Evolutionary conservation across 2,113 vertebrate species (phyloP), one percentile per base, ranked within the genome.

Genomic region (Heloderma charlesbogerti): DNA sequence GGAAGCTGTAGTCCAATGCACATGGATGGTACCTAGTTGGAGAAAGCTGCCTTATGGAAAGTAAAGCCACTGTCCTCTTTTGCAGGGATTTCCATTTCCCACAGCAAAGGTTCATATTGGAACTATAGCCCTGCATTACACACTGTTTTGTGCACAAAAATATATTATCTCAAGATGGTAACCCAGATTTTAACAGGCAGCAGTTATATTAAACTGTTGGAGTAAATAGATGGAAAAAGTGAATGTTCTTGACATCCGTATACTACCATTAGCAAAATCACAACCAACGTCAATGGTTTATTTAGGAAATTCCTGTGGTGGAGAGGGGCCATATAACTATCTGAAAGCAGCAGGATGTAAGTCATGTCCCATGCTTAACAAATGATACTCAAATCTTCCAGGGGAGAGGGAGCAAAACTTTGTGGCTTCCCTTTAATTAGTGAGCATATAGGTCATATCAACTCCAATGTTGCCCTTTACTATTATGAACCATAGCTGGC

Each of bases 181-280:
- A 45, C 63, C 1, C 67, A 85, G 27, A 91, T 84, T 84, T 84
- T 51, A 91, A 78, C 18, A 91, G n/a, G 63, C 43, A 88, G 43
- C 8, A 69, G 48, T 78, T 69, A 79, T 60, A 90, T 71, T 86
- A 85, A 87, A 1, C 45, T 34, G 48, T 10, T 84, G 74, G 27
- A 60, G 7, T 91, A 88, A 88, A 79, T 78, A 91, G 6, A 88
- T 72, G 87, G 63, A 89, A 88, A 89, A 89, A 90, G 40, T 89
- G 66, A 92, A 80, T 54, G n/a, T 57, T 57, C 16, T 80, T 71
- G 75, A 48, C 63, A 88, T 37, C 31, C 48, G 7, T 74, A 88
- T 78, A 84, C 72, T 84, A 45, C n/a, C 72, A 85, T 88, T 88
- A 85, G 82, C 72, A 88, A 88, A 91, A 84, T 69, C 90, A 34